Base-by-base conservation (phyloP, 2,888 invertebrate genomes). In the Caradrina clavipalpis region DNA sequence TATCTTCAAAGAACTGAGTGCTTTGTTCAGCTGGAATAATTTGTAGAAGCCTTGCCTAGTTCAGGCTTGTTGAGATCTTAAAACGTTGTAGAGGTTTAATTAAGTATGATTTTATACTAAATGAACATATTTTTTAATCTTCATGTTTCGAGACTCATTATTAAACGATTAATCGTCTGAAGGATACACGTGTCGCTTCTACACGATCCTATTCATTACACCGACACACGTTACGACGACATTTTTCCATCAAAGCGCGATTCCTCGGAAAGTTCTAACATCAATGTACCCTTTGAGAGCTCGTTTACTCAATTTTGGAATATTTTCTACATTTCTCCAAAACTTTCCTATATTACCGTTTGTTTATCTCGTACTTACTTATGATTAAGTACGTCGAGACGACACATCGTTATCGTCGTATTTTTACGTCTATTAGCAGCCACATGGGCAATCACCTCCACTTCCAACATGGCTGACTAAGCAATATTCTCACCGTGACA, bases 261-360 rank as follows among this genome's bases (percentile, higher is more conserved):
- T 68, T 68, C 8, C 0, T 11, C 10, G 22, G 19, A 58, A n/a
- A 19, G 11, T 10, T 19, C 1, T 35, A 26, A 17, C 51, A 35
- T 71, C 22, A 51, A 72, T 5, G 19, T 47, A 11, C 8, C 19
- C 11, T 72, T 72, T 69, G 17, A 69, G 10, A 26, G 17, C 10
- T 54, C n/a, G 8, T 19, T 17, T 19, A 0, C 35, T 67, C 17
- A n/a, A 31, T 21, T 21, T 22, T 42, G 10, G 17, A 50, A 50
- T 13, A 50, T 57, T 21, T n/a, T 31, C 6, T 13, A 45, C 15
- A 31, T 19, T n/a, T 31, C 17, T 45, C 17, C 45, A 17, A 45
- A 45, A 15, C 45, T 45, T 45, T 17, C 17, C 17, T 45, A 39
- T 5, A 45, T 5, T 45, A 45, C 15, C 45, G 39, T 11, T 45